Evolutionary conservation across 2,888 invertebrate genomes (phyloP).

Genomic region (Heliconius charithonia): DNA sequence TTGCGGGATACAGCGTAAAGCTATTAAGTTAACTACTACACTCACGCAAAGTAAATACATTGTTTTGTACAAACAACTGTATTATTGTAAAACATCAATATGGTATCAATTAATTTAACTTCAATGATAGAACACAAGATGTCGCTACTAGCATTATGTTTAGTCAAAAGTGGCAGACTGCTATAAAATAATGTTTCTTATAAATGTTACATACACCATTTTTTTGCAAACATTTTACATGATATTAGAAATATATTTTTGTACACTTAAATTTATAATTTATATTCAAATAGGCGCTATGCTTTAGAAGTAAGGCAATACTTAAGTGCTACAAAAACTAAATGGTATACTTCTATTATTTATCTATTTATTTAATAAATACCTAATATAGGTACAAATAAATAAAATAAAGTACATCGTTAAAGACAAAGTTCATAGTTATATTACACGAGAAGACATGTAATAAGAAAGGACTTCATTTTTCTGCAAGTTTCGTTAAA

Average conservation of each 20-base stretch:
- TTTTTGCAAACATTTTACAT: not conserved
- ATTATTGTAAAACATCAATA: not conserved
- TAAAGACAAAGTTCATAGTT: not conserved
- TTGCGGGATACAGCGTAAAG: no score
- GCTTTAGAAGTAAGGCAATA: not conserved
- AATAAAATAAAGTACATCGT: slow-evolving; percentile 12
- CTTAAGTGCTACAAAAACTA: not conserved
- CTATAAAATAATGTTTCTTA: not conserved
- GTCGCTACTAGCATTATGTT: not conserved
- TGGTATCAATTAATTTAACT: not conserved
- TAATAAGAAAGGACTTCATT: not conserved
- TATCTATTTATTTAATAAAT: slow-evolving; percentile 7
- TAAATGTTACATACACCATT: not conserved
- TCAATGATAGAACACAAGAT: not conserved
- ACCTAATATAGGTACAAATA: slow-evolving; percentile 28
- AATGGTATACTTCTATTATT: not conserved
- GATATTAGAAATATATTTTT: not conserved
- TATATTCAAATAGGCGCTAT: not conserved
- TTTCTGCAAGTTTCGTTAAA: not conserved
- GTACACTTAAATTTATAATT: slow-evolving; percentile 8
- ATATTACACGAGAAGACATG: not conserved
- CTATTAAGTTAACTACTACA: no score
- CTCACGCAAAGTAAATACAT: no score
- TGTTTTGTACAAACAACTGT: no score
- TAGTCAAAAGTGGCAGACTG: not conserved